phyloP scores from a whole-genome alignment of 2,888 invertebrate genomes.

The Coronaproctus castanopsis region DNA sequence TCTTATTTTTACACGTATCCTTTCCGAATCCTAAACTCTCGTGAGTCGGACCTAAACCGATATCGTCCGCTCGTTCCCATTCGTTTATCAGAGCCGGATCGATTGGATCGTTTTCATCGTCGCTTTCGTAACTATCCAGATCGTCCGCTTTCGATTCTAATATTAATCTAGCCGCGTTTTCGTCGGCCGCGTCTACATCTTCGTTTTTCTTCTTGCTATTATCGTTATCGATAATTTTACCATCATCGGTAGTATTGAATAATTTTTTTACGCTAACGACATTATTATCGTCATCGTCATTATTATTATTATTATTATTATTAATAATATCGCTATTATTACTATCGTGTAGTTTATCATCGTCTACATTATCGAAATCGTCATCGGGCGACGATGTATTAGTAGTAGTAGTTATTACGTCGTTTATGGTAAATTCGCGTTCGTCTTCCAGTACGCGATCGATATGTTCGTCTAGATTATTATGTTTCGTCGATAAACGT shows the following conservation, averaged over 20 bases:
- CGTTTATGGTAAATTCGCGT: not conserved
- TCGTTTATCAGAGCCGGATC: too few species aligned
- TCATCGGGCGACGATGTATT: too few species aligned
- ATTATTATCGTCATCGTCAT: not conserved
- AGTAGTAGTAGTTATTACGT: too few species aligned
- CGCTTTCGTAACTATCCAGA: not conserved
- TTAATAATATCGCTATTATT: too few species aligned
- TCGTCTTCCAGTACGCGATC: not conserved
- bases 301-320: too few species aligned
- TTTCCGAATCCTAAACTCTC: conserved; percentile 7
- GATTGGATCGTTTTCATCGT: not conserved
- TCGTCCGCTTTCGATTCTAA: not conserved
- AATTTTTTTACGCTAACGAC: too few species aligned
- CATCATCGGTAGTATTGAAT: too few species aligned
- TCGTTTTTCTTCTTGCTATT: too few species aligned
- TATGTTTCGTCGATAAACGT: not conserved
- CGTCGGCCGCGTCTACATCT: too few species aligned
- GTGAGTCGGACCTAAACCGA: conserved; percentile 2
- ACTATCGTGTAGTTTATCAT: too few species aligned
- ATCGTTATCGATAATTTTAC: too few species aligned
- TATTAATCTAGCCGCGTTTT: not conserved
- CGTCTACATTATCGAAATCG: conserved; percentile 1
- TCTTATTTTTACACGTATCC: not conserved
- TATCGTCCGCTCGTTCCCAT: not conserved
- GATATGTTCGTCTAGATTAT: not conserved